Percentiles rank a stretch among this genome's conserved stretches.
phyloP scores from a whole-genome alignment of 2,797 vertebrate species.

The Gadopsis bispinosus region DNA sequence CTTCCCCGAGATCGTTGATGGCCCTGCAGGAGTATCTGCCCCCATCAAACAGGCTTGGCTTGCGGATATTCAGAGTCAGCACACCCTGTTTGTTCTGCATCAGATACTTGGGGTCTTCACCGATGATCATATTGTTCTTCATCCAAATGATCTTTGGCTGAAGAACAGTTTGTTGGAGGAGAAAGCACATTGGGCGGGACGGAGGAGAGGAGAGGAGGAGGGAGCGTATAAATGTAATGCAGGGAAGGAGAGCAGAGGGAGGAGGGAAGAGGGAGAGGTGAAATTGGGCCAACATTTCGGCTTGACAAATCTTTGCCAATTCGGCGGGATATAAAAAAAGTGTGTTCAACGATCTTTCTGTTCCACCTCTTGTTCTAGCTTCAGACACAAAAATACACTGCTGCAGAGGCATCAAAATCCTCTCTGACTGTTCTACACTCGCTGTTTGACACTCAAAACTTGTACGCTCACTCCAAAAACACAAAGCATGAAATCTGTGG shows the following conservation, averaged over 20 bases:
- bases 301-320: slow-evolving; percentile 70
- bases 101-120: slow-evolving; percentile 90
- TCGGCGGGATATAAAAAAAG: slow-evolving; percentile 42
- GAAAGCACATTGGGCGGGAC: slow-evolving; percentile 10
- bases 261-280: slow-evolving; percentile 42
- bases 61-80: slow-evolving; percentile 92
- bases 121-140: slow-evolving; percentile 92
- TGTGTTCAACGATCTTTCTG: slow-evolving; percentile 55
- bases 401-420: slow-evolving; percentile 63
- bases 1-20: slow-evolving; percentile 90
- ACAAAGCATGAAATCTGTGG: slow-evolving; percentile 37
- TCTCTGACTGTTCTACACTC: slow-evolving; percentile 46
- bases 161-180: slow-evolving; percentile 23
- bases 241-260: slow-evolving; percentile 25
- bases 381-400: slow-evolving; percentile 63
- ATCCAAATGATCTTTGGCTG: slow-evolving; percentile 93
- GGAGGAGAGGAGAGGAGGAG: background rate
- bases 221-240: background rate
- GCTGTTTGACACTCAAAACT: slow-evolving; percentile 52
- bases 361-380: slow-evolving; percentile 68
- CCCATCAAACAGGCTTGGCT: slow-evolving; percentile 90
- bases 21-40: slow-evolving; percentile 93
- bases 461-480: slow-evolving; percentile 31
- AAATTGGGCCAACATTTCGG: slow-evolving; percentile 74
- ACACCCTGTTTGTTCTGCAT: slow-evolving; percentile 92